Percentiles rank a stretch among this genome's conserved stretches.
These are phyloP conservation scores for Pica pica DNA, from an alignment of 2,113 vertebrate genomes.

Conservation along the genomic window DNA sequence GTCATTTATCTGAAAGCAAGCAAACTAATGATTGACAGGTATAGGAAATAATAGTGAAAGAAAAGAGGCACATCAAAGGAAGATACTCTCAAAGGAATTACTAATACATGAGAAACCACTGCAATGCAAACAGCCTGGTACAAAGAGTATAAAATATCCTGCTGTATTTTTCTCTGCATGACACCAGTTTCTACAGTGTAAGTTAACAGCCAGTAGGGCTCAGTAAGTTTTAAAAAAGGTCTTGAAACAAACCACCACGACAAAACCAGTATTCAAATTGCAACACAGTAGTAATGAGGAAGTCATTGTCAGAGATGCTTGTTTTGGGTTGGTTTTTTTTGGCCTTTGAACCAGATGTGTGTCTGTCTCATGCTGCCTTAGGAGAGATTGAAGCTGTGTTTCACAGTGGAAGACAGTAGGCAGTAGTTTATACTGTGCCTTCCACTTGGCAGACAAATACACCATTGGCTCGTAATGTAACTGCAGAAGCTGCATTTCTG, in stretches of 20 bases:
- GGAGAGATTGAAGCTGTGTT: neutral
- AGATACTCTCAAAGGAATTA: neutral
- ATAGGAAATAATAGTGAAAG: neutral
- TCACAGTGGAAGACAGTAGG: neutral
- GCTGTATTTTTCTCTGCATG: neutral
- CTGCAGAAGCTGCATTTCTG: neutral
- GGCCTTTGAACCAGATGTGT: neutral
- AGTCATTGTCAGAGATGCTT: neutral
- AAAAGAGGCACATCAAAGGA: neutral
- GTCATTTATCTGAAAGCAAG: neutral
- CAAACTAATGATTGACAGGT: neutral
- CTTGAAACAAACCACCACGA: neutral
- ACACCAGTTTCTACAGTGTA: neutral
- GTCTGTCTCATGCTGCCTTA: neutral
- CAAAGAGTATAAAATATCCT: neutral
- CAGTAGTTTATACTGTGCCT: neutral
- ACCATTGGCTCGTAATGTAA: accelerated
- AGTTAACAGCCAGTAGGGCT: neutral
- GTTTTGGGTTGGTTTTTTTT: accelerated
- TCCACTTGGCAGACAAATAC: neutral
- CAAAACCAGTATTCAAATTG: neutral
- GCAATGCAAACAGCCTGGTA: neutral
- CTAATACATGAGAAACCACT: neutral
- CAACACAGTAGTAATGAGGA: neutral
- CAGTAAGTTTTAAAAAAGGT: neutral